These are phyloP conservation scores for Drosophila cognata DNA, from an alignment of 2,888 invertebrate species.

Conservation along the genomic window DNA sequence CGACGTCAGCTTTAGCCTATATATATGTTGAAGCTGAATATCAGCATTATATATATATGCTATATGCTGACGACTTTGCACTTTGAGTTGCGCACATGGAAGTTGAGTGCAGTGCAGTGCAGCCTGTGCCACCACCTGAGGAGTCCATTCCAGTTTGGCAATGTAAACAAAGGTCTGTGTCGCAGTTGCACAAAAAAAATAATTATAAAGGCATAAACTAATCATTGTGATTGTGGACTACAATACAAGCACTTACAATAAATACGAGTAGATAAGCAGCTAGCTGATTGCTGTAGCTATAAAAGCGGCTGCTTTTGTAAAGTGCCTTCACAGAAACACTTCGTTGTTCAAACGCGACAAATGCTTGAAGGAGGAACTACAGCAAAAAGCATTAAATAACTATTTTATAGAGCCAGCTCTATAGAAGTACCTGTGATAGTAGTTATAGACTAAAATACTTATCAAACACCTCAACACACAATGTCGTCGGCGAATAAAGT, in stretches of 20 bases:
- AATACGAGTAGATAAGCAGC: conserved; percentile 32
- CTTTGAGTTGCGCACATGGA: conserved; percentile 51
- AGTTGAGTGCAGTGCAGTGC: conserved; percentile 4
- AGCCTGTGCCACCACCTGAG: conserved; percentile 7
- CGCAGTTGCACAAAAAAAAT: conserved; percentile 45
- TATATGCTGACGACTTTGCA: conserved; percentile 58
- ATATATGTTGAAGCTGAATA: conserved; percentile 17
- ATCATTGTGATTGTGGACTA: conserved; percentile 54
- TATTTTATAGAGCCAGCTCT: conserved; percentile 26
- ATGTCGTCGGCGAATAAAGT: conserved; percentile 80
- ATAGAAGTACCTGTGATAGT: conserved; percentile 61
- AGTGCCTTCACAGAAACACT: conserved; percentile 47
- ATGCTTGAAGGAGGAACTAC: conserved; percentile 4
- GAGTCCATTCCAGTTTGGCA: background rate
- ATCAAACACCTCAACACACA: conserved; percentile 3
- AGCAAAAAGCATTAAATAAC: background rate
- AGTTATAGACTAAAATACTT: background rate
- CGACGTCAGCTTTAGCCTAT: conserved; percentile 50
- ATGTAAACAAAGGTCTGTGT: conserved; percentile 45
- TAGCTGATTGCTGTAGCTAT: conserved; percentile 57
- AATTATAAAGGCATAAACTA: conserved; percentile 47
- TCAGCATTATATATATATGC: conserved; percentile 2
- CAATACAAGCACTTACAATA: conserved; percentile 26
- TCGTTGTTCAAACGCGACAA: conserved; percentile 20
- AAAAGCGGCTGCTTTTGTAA: conserved; percentile 45